Evolutionary conservation across 2,888 invertebrate genomes (phyloP), one percentile per base, ranked within the genome.

Genomic region (Lordiphosa fenestrarum): DNA sequence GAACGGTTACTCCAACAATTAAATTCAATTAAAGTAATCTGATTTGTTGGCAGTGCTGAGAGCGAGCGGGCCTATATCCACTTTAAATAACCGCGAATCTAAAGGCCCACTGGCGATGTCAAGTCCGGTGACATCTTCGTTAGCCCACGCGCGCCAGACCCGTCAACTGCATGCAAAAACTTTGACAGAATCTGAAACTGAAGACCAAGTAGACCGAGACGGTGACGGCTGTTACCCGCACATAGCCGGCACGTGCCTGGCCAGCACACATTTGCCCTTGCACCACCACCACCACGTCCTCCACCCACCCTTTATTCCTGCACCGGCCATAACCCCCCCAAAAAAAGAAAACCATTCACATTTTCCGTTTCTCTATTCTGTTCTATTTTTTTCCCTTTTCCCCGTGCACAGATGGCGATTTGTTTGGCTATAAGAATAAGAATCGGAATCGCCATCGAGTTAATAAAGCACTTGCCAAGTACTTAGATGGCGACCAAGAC

Each of bases 381-480:
- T 39, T 38, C 44, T 46, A 36, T 46, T 70, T 66, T 54, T 39
- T 44, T 23, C 15, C n/a, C 9, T 25, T 15, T 12, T 38, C 10
- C 39, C 13, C 40, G 33, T 19, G 60, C 59, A 59, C 82, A 86
- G 86, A 86, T 69, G 59, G 74, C 66, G 82, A 80, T 61, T 72
- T 71, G 61, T 78, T 86, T 69, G 77, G 71, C 66, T 74, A 66
- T 77, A 75, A 70, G 67, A 80, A 69, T 76, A 86, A 85, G 69
- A 80, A 70, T 59, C 84, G 84, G 64, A 87, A 84, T 71, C 88
- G 87, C 51, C 86, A 88, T 71, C 80, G 81, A 78, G 69, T 88
- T 56, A 89, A 89, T 73, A 87, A 87, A 74, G 83, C 87, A 53
- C 84, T 89, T 52, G 88, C 88, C 53, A 88, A 85, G 65, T 89